These are phyloP conservation scores for Aphaenogaster floridana DNA, from an alignment of 1,140 invertebrate species.

Conservation along the genomic window DNA sequence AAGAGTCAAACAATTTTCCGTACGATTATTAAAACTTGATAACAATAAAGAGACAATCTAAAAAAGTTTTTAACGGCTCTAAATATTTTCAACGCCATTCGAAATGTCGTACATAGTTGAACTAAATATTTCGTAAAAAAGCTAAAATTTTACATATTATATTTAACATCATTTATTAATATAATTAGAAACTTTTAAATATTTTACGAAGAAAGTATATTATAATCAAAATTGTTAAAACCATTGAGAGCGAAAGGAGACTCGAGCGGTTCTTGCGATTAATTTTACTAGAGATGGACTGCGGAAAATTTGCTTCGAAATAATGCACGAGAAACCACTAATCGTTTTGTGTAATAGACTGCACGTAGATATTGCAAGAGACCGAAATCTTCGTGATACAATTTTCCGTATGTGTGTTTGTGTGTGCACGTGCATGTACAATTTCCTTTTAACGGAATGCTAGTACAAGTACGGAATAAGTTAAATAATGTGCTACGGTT, in stretches of 20 bases:
- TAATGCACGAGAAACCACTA: conserved; percentile 34
- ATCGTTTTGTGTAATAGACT: conserved; percentile 14
- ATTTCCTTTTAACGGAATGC: conserved; percentile 1
- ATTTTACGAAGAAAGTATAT: neutral
- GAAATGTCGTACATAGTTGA: neutral
- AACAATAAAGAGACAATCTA: neutral
- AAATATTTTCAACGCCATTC: neutral
- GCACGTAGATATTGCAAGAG: neutral
- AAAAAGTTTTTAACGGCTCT: neutral
- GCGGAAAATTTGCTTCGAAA: conserved; percentile 31
- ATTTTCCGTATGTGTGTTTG: neutral
- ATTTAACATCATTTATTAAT: neutral
- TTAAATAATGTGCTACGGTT: neutral
- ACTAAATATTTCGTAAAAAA: neutral
- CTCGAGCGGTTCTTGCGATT: neutral
- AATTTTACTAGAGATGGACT: conserved; percentile 33
- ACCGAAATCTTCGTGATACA: conserved; percentile 33
- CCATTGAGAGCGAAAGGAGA: neutral
- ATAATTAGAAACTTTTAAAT: neutral
- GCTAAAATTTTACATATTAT: neutral
- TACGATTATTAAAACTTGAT: neutral
- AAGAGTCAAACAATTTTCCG: neutral
- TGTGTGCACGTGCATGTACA: neutral
- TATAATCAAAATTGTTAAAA: neutral
- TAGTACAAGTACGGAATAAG: neutral